A percentile compares a stretch with the other conserved stretches of the same genome.
These are phyloP conservation scores for Antheraea assamensis DNA, from an alignment of 2,888 invertebrate genomes.

Conservation along the genomic window DNA sequence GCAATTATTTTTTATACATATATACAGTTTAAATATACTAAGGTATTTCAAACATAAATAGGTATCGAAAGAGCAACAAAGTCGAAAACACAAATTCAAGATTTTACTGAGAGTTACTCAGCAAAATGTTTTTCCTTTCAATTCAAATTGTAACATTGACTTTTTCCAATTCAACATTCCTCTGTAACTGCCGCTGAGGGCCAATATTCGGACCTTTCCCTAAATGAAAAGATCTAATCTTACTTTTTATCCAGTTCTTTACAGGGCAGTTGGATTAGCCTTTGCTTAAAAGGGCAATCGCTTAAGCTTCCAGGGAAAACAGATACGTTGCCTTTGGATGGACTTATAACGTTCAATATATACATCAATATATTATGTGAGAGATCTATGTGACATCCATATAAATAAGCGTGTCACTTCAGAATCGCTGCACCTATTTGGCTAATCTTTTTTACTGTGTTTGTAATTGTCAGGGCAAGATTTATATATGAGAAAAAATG, in stretches of 20 bases:
- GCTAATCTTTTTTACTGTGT: too few species aligned
- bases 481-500: too few species aligned
- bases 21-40: not conserved
- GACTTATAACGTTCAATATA: not conserved
- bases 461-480: too few species aligned
- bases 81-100: conserved; percentile 23
- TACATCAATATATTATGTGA: not conserved
- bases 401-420: too few species aligned
- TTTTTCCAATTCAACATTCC: conserved; percentile 53
- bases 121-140: conserved; percentile 46
- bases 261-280: conserved; percentile 52
- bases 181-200: conserved; percentile 54
- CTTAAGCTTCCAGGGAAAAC: conserved; percentile 35
- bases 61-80: not conserved
- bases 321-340: not conserved
- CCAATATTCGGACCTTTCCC: conserved; percentile 64
- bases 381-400: not conserved
- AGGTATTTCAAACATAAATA: not conserved
- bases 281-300: conserved; percentile 52
- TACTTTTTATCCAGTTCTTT: conserved; percentile 61
- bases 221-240: conserved; percentile 72
- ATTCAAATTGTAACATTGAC: conserved; percentile 49
- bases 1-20: not conserved
- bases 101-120: conserved; percentile 32
- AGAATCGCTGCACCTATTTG: too few species aligned